phyloP scores from a whole-genome alignment of 2,888 invertebrate genomes.

The Meganola albula region DNA sequence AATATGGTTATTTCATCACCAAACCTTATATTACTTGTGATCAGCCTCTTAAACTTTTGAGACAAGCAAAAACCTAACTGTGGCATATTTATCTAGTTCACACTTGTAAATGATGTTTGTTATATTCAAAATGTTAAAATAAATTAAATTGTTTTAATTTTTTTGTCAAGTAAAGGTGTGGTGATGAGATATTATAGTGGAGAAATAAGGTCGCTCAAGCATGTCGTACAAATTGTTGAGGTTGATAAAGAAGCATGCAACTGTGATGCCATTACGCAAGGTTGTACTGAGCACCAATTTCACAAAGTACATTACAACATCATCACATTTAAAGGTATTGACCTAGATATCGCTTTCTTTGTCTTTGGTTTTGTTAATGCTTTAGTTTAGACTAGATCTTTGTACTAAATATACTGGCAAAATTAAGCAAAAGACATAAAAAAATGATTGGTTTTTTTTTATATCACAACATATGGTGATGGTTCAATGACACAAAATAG shows the following conservation, averaged over 20 bases:
- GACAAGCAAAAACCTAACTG: no score
- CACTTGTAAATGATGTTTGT: no score
- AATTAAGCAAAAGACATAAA: no score
- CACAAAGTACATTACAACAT: conserved; percentile 61
- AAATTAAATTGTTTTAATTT: not conserved
- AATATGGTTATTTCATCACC: conserved; percentile 64
- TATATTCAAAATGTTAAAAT: not conserved
- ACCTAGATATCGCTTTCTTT: conserved; percentile 27
- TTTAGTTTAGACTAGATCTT: no score
- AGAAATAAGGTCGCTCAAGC: conserved; percentile 41
- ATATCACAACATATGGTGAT: no score
- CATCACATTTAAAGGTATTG: conserved; percentile 64
- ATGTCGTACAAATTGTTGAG: conserved; percentile 53
- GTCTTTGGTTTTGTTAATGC: no score
- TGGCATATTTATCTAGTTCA: no score
- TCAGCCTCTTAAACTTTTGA: no score
- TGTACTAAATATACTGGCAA: no score
- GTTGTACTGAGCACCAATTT: conserved; percentile 38
- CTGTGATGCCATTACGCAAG: conserved; percentile 46
- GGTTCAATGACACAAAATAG: no score
- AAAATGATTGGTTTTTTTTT: no score
- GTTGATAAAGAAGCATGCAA: conserved; percentile 41
- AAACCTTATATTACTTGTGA: no score
- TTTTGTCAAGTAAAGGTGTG: conserved; percentile 41
- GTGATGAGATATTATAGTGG: conserved; percentile 58